Evolutionary conservation across 2,888 invertebrate genomes (phyloP).

Genomic region (Leptura quadrifasciata): DNA sequence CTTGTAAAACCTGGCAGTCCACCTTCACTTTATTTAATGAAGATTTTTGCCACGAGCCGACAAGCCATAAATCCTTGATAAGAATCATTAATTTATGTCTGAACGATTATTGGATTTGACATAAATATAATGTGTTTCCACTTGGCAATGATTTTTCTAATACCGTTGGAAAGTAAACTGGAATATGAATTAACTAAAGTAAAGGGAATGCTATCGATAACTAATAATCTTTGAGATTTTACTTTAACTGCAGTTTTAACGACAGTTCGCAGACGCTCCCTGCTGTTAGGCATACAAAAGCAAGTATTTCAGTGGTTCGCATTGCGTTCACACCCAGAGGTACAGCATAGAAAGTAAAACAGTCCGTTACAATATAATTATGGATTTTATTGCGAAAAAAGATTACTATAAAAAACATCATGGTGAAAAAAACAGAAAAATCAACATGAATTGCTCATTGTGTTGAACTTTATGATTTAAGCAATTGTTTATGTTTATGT

Average conservation of each 20-base stretch:
- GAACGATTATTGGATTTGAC: not conserved
- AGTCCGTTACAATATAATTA: too few relatives aligned
- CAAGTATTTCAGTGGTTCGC: not conserved
- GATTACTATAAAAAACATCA: not conserved
- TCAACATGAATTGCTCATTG: too few relatives aligned
- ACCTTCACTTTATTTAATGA: constrained; percentile 2
- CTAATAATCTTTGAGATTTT: not conserved
- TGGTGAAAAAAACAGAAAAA: not conserved
- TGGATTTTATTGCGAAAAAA: not conserved
- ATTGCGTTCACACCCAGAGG: not conserved
- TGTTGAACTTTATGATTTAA: too few relatives aligned
- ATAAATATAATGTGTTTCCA: constrained; percentile 9
- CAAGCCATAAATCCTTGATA: constrained; percentile 18
- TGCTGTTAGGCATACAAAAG: not conserved
- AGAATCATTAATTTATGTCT: constrained; percentile 19
- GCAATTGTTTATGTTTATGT: too few relatives aligned
- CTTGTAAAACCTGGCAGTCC: not conserved
- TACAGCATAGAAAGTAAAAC: not conserved
- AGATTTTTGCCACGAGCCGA: not conserved
- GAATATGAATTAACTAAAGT: constrained; percentile 11
- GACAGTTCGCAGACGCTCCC: constrained; percentile 1
- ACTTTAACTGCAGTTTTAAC: not conserved
- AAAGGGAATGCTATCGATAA: constrained; percentile 19
- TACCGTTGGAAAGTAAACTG: constrained; percentile 21
- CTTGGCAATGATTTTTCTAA: constrained; percentile 8